phyloP scores from a whole-genome alignment of 1,140 invertebrate genomes.

The Sogatella furcifera region DNA sequence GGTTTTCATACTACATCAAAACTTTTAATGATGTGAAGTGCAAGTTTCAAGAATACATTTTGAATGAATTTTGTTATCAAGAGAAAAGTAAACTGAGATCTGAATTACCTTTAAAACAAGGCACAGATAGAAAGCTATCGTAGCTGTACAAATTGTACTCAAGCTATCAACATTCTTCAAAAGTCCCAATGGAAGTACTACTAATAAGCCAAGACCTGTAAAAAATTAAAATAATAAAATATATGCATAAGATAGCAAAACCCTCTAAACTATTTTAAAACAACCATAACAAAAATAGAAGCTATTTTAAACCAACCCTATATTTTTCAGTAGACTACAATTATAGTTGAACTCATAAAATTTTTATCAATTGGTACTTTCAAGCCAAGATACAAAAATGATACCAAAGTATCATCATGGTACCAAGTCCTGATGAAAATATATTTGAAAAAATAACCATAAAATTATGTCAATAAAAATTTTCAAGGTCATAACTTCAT shows the following conservation, averaged over 20 bases:
- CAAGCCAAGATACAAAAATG: no score
- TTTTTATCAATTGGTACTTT: not conserved
- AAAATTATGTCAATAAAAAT: no score
- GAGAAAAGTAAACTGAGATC: not conserved
- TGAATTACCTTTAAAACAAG: conserved; percentile 75
- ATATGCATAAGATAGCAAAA: not conserved
- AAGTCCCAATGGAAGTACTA: conserved; percentile 82
- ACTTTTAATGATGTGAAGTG: no score
- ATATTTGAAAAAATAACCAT: no score
- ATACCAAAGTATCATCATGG: no score
- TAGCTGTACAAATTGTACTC: conserved; percentile 73
- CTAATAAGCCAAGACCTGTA: conserved; percentile 57
- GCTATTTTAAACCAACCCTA: not conserved
- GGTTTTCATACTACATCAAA: no score
- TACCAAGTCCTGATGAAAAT: no score
- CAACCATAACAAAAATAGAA: not conserved
- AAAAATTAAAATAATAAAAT: not conserved
- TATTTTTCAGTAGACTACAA: no score
- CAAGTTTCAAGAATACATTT: no score
- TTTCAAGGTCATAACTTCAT: no score
- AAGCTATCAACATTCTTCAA: conserved; percentile 86
- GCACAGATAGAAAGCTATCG: conserved; percentile 82
- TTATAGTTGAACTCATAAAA: not conserved
- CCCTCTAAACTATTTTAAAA: not conserved
- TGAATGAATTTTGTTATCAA: no score